Evolutionary conservation across 2,113 vertebrate genomes (phyloP), one percentile per base, ranked within the genome.

Genomic region (Heterotis niloticus): DNA sequence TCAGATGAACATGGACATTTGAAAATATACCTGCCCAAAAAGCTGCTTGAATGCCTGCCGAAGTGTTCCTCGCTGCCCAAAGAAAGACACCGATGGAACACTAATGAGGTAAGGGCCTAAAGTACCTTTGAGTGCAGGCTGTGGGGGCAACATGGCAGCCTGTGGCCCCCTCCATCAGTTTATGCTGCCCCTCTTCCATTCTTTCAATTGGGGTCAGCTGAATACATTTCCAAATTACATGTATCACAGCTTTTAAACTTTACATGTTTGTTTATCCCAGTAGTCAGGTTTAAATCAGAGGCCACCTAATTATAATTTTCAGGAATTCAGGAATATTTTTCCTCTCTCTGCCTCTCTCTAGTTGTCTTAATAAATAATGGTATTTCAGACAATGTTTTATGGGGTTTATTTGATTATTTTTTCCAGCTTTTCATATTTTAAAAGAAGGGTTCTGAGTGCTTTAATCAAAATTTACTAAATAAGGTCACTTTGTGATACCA

Each of bases 21-120:
- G 94, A 99, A 98, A 94, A 98, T 99, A 93, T 99, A 98, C 94
- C 94, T 99, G 93, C 98, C 98, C 86, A 99, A 99, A 94, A 99
- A 99, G 93, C 95, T 99, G 91, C 95, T 99, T 80, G 98, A 99
- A 94, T 99, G 98, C 95, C 95, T 99, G 87, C 98, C 98, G 88
- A 99, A 99, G 94, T 99, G 98, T 93, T 99, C 97, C 93, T 98
- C 96, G 92, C 95, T 99, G 93, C 98, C 98, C 86, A 98, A 98
- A 91, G 98, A 99, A 92, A 95, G 98, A 91, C 98, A 99, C 91
- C 95, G 97, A 86, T 99, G 98, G 98, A 99, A 99, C 96, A 99
- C 98, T 91, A 99, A 99, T 20, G 98, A 99, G 97, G 98, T 99
- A 94, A 92, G 92, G 82, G 81, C 64, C 51, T 44, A 2, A 2